phyloP scores from a whole-genome alignment of 2,888 invertebrate genomes.

The Masnerella sp. region DNA sequence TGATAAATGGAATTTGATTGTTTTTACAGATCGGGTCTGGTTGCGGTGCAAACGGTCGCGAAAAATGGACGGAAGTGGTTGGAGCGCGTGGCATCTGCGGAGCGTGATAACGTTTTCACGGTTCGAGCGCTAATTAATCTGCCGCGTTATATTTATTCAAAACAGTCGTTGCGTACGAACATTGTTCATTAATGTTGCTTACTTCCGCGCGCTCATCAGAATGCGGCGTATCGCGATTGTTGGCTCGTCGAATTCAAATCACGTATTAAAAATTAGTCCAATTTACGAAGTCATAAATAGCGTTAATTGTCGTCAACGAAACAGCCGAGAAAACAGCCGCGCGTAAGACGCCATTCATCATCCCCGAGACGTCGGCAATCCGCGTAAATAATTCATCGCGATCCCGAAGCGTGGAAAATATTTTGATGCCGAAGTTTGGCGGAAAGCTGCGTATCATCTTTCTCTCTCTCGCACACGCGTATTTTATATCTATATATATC shows the following conservation, averaged over 20 bases:
- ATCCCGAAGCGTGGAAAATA: constrained; percentile 55
- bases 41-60: too few relatives aligned
- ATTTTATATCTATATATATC: too few relatives aligned
- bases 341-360: constrained; percentile 48
- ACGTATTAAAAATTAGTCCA: constrained; percentile 56
- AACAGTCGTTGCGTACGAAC: constrained; percentile 16
- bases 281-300: constrained; percentile 52
- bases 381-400: constrained; percentile 58
- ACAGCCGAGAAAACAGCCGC: constrained; percentile 3
- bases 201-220: constrained; percentile 20
- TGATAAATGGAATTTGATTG: too few relatives aligned
- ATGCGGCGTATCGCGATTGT: constrained; percentile 23
- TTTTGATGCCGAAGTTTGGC: constrained; percentile 52
- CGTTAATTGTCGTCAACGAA: constrained; percentile 47
- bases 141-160: constrained; percentile 22
- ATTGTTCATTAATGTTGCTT: constrained; percentile 37
- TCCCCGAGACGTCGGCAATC: constrained; percentile 49
- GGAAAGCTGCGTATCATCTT: constrained; percentile 28
- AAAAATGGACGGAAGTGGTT: background rate
- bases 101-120: constrained; percentile 16
- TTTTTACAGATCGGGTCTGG: too few relatives aligned
- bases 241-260: constrained; percentile 37
- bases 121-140: constrained; percentile 31
- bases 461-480: too few relatives aligned
- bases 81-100: constrained; percentile 1